These are phyloP conservation scores for Pheosia tremula DNA, from an alignment of 2,888 invertebrate species.

Conservation along the genomic window DNA sequence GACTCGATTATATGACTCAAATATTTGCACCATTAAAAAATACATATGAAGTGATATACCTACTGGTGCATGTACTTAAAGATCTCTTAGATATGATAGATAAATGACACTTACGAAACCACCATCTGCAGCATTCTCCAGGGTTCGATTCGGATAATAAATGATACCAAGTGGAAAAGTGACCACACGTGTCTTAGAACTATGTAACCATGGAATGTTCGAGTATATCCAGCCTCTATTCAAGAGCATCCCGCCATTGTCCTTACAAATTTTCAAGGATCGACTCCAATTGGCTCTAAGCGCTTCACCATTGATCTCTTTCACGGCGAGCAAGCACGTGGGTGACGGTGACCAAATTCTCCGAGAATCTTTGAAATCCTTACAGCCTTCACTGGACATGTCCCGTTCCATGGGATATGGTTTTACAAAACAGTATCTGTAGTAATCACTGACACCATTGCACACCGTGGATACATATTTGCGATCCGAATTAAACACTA, in stretches of 20 bases:
- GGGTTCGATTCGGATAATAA: slow-evolving; percentile 45
- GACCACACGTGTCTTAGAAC: slow-evolving; percentile 23
- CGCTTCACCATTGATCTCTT: slow-evolving; percentile 53
- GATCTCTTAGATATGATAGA: too few species aligned
- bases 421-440: slow-evolving; percentile 70
- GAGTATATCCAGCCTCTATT: slow-evolving; percentile 74
- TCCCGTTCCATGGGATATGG: slow-evolving; percentile 53
- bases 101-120: slow-evolving; percentile 19
- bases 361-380: slow-evolving; percentile 42
- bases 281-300: slow-evolving; percentile 73
- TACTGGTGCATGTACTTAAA: too few species aligned
- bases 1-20: too few species aligned
- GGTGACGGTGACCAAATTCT: slow-evolving; percentile 67
- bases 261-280: slow-evolving; percentile 59
- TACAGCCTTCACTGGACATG: slow-evolving; percentile 54
- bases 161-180: slow-evolving; percentile 63
- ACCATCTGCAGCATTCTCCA: slow-evolving; percentile 49
- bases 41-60: too few species aligned
- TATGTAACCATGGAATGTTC: slow-evolving; percentile 54
- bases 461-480: slow-evolving; percentile 66
- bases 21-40: too few species aligned
- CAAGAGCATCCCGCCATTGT: slow-evolving; percentile 58
- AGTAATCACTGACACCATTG: slow-evolving; percentile 50
- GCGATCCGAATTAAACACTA: slow-evolving; percentile 58
- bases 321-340: slow-evolving; percentile 59